Conservation (phyloP, 2,888 invertebrate genomes). For the Camptogramma bilineatum region DNA sequence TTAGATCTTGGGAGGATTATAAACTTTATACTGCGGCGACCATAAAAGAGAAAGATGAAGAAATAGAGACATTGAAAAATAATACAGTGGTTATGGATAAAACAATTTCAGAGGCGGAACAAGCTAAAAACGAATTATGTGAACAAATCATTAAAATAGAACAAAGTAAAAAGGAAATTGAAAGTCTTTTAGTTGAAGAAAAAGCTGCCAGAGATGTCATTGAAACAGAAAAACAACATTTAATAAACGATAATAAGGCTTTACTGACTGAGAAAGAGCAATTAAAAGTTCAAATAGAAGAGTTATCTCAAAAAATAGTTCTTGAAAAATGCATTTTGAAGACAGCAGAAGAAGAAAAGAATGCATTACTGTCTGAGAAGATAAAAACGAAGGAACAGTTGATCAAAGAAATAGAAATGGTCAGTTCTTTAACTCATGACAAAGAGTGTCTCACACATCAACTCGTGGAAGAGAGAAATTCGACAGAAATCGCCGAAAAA, state of each 20-base stretch:
- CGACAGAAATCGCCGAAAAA: slow-evolving; percentile 52
- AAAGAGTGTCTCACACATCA: slow-evolving; percentile 59
- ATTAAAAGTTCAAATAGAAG: slow-evolving; percentile 19
- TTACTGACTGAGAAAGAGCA: slow-evolving; percentile 29
- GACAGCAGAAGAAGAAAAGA: slow-evolving; percentile 46
- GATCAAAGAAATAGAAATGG: slow-evolving; percentile 41
- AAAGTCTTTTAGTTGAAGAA: slow-evolving; percentile 35
- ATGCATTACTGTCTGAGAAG: slow-evolving; percentile 36
- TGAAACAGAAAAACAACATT: slow-evolving; percentile 37
- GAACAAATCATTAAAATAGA: slow-evolving; percentile 34
- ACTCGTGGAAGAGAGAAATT: slow-evolving; percentile 55
- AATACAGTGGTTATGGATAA: slow-evolving; percentile 21
- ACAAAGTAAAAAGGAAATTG: slow-evolving; percentile 38
- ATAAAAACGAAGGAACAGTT: slow-evolving; percentile 41
- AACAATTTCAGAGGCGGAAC: slow-evolving; percentile 19
- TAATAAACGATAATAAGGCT: slow-evolving; percentile 21
- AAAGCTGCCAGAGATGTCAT: slow-evolving; percentile 33
- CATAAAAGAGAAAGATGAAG: slow-evolving; percentile 26
- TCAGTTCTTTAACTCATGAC: slow-evolving; percentile 43
- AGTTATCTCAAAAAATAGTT: slow-evolving; percentile 28
- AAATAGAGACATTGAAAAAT: slow-evolving; percentile 17
- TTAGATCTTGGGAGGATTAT: slow-evolving; percentile 37
- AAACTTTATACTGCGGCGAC: slow-evolving; percentile 15
- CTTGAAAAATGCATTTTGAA: slow-evolving; percentile 50
- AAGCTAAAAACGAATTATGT: slow-evolving; percentile 28